phyloP scores from a whole-genome alignment of 1,140 invertebrate species.

The Danaus melanippus region DNA sequence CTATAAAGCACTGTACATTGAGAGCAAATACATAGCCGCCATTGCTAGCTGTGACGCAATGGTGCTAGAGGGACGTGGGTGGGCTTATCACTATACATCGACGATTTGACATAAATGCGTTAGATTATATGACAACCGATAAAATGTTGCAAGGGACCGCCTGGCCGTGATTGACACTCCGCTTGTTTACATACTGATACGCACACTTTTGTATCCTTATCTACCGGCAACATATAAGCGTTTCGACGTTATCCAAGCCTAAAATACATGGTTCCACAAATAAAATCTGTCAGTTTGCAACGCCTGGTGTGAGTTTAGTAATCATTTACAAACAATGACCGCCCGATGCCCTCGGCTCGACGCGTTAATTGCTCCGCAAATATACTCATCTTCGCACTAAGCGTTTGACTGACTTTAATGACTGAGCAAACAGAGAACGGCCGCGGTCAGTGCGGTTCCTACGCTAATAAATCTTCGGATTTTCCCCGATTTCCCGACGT shows the following conservation, averaged over 20 bases:
- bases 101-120: constrained; percentile 68
- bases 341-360: constrained; percentile 52
- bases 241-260: constrained; percentile 28
- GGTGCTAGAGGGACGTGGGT: constrained; percentile 48
- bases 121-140: constrained; percentile 65
- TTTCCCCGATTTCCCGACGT: constrained; percentile 62
- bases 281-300: constrained; percentile 28
- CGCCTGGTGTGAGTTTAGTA: constrained; percentile 19
- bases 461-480: constrained; percentile 63
- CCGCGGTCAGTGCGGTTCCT: constrained; percentile 43
- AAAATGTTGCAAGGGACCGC: constrained; percentile 63
- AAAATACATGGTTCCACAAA: constrained; percentile 30
- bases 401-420: constrained; percentile 65
- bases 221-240: constrained; percentile 45
- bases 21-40: constrained; percentile 31
- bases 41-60: constrained; percentile 45
- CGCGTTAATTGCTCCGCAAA: constrained; percentile 67
- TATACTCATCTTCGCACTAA: constrained; percentile 65
- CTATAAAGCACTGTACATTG: constrained; percentile 15
- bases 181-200: constrained; percentile 57
- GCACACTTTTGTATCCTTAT: constrained; percentile 55
- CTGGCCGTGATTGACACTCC: constrained; percentile 60
- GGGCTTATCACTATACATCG: constrained; percentile 63
- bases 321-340: constrained; percentile 31
- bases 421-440: constrained; percentile 56